phyloP scores from a whole-genome alignment of 1,140 invertebrate species.

The Venturia canescens region DNA sequence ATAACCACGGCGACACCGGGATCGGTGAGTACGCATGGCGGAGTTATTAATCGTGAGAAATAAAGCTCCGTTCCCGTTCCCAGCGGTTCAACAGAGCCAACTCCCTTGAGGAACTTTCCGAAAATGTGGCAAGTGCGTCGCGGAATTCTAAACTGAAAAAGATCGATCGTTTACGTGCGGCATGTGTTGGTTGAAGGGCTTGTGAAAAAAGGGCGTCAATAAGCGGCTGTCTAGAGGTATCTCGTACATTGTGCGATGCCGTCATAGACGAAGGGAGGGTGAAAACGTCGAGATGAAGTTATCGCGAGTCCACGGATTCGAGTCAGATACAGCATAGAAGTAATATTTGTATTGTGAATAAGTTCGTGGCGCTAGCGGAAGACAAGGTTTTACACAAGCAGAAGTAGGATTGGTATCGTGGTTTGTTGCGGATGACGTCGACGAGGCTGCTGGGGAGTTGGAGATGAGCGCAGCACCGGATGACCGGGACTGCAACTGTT shows the following conservation, averaged over 20 bases:
- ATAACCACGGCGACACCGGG: too few species aligned
- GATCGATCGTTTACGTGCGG: too few species aligned
- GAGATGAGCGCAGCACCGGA: slow-evolving; percentile 6
- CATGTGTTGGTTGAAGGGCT: too few species aligned
- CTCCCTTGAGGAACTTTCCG: too few species aligned
- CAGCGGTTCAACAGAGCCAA: too few species aligned
- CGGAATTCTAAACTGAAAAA: too few species aligned
- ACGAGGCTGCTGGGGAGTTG: not conserved
- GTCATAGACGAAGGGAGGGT: not conserved
- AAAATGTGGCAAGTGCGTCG: too few species aligned
- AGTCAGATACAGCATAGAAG: not conserved
- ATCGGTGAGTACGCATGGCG: too few species aligned
- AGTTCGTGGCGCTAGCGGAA: not conserved
- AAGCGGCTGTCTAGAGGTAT: not conserved
- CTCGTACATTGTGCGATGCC: not conserved
- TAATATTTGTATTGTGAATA: not conserved
- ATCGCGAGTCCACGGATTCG: slow-evolving; percentile 27
- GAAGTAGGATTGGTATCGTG: slow-evolving; percentile 32
- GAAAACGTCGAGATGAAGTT: not conserved
- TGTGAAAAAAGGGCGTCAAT: too few species aligned
- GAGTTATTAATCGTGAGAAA: too few species aligned
- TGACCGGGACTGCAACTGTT: slow-evolving; percentile 18
- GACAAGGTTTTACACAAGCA: slow-evolving; percentile 1
- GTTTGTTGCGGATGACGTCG: not conserved
- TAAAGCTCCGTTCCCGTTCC: too few species aligned